Evolutionary conservation across 2,888 invertebrate genomes (phyloP), one percentile per base, ranked within the genome.

Genomic region (Chirona hameri): DNA sequence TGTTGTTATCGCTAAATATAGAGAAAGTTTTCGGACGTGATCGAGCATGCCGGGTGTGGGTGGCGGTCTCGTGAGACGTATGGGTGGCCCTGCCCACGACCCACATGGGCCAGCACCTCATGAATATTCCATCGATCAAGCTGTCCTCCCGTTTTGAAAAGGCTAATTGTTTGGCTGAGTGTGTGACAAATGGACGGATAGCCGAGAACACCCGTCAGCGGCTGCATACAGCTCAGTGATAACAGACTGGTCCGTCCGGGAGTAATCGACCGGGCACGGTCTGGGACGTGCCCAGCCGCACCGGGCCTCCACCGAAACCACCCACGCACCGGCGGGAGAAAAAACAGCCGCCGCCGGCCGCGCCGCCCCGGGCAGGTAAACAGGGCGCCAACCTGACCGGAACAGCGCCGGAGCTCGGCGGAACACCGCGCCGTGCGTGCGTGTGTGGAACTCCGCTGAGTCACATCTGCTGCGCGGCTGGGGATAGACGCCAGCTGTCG

Each of bases 151-250:
- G 88, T 88, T 52, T 90, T 90, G 76, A 92, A 91, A 0, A 0
- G 93, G 93, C 90, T 92, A 93, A 31, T 92, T 91, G 82, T 90
- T 76, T 76, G 76, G 39, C 46, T 24, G 46, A 9, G 7, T 46
- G 39, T 46, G 76, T 76, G 76, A 76, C 76, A 76, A 76, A 76
- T 76, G 39, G 76, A 10, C 27, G 76, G 2, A 46, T 39, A 46
- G 39, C 39, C 46, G 24, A 12, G 76, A 76, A 76, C 39, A 39
- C 5, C 10, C 0, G 12, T 1, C 76, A 24, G 12, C 46, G 12
- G 18, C 46, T 0, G 9, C 5, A 0, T 1, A 1, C 29, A 10
- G 65, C 39, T 39, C 24, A 21, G 27, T 46, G 5, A 72, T 31
- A 72, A 72, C 18, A 39, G 31, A 12, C 31, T 1, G n/a, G 9